Evolutionary conservation across 2,113 vertebrate species (phyloP).

Genomic region (Callipepla squamata): DNA sequence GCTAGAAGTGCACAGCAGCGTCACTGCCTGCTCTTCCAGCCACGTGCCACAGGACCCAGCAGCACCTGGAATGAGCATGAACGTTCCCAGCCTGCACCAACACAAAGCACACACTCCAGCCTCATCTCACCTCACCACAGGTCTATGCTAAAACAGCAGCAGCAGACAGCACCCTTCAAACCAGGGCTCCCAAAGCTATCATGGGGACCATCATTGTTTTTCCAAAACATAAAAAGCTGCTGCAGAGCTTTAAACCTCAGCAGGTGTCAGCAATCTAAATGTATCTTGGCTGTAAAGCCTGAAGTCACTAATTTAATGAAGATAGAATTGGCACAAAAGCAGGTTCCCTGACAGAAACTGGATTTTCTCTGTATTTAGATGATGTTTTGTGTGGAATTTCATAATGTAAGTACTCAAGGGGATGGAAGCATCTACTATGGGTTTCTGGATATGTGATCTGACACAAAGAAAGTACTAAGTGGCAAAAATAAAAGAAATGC

Average conservation of each 20-base stretch:
- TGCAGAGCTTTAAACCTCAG: neutral
- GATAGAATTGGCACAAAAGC: neutral
- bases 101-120: neutral
- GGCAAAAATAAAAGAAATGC: neutral
- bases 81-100: neutral
- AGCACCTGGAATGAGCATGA: no score
- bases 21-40: no score
- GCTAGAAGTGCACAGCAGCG: neutral
- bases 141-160: neutral
- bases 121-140: neutral
- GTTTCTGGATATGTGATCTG: neutral
- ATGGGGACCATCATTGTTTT: neutral
- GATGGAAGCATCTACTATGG: neutral
- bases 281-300: neutral
- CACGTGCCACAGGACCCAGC: no score
- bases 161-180: neutral
- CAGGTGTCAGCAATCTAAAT: neutral
- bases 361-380: no score
- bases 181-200: neutral
- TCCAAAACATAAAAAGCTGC: neutral
- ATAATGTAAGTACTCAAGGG: neutral
- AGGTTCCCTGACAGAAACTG: neutral
- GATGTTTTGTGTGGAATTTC: no score
- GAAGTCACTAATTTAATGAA: neutral
- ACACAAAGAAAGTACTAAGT: neutral